Evolutionary conservation across 2,113 vertebrate genomes (phyloP).

Genomic region (Microcebus lehilahytsara): DNA sequence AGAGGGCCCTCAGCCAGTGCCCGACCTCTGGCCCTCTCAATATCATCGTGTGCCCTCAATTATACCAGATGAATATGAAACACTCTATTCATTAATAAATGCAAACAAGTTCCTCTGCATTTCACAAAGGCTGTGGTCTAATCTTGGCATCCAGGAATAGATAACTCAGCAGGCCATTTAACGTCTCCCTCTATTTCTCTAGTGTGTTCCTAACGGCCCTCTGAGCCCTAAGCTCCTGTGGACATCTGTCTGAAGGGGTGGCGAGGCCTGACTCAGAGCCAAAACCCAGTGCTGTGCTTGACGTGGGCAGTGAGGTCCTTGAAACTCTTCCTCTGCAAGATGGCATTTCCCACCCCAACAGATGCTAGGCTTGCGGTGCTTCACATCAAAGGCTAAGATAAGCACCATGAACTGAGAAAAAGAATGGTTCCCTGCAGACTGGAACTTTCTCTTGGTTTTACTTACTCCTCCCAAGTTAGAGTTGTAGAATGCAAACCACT

Average conservation of each 20-base stretch:
- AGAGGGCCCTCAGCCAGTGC: background rate
- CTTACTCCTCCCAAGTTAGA: background rate
- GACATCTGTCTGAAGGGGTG: background rate
- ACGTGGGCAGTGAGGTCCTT: background rate
- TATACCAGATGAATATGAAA: background rate
- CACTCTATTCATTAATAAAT: slow-evolving; percentile 7
- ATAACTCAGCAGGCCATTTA: background rate
- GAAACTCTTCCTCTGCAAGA: background rate
- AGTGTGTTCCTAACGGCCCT: background rate
- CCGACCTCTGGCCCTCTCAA: background rate
- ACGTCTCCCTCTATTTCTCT: background rate
- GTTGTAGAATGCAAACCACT: background rate
- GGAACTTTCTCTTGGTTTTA: background rate
- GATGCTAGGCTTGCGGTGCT: background rate
- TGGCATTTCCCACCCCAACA: background rate
- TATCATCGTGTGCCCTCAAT: background rate
- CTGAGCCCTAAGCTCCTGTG: background rate
- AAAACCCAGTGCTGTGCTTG: background rate
- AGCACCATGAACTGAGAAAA: background rate
- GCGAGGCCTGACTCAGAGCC: background rate
- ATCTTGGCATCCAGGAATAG: background rate
- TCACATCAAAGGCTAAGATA: background rate
- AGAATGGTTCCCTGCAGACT: background rate
- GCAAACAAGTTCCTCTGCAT: background rate
- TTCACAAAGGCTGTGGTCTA: background rate